Conservation (phyloP, 2,888 invertebrate genomes). For the Eupithecia inturbata region DNA sequence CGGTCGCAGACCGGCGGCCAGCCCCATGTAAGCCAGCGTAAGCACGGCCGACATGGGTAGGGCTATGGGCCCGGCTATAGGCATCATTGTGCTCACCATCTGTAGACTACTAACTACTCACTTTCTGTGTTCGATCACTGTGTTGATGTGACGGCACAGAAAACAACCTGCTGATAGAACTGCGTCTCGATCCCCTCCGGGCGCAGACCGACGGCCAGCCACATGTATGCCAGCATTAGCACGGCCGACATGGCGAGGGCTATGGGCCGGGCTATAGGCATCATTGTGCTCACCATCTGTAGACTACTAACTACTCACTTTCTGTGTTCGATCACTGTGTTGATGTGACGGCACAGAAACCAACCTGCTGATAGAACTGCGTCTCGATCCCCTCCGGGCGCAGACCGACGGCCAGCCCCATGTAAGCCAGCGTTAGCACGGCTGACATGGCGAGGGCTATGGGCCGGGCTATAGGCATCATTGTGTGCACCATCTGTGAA, state of each 20-base stretch:
- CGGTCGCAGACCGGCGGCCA: conserved; percentile 83
- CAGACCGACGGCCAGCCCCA: conserved; percentile 84
- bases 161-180: conserved; percentile 84
- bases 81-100: conserved; percentile 89
- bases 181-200: conserved; percentile 71
- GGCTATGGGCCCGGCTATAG: conserved; percentile 89
- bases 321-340: not conserved
- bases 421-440: conserved; percentile 87
- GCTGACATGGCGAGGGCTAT: conserved; percentile 88
- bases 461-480: conserved; percentile 91
- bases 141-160: not conserved
- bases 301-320: too few species aligned
- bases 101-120: conserved; percentile 65
- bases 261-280: conserved; percentile 89
- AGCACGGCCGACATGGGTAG: conserved; percentile 88
- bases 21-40: conserved; percentile 86
- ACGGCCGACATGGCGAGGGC: conserved; percentile 88
- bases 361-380: conserved; percentile 85
- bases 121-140: not conserved
- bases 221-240: conserved; percentile 87
- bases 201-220: conserved; percentile 83
- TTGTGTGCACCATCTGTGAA: conserved; percentile 89
- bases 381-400: conserved; percentile 72
- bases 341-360: conserved; percentile 26
- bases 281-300: too few species aligned